Evolutionary conservation across 2,113 vertebrate species (phyloP), one percentile per base, ranked within the genome.

Genomic region (Brevimyrus niger): DNA sequence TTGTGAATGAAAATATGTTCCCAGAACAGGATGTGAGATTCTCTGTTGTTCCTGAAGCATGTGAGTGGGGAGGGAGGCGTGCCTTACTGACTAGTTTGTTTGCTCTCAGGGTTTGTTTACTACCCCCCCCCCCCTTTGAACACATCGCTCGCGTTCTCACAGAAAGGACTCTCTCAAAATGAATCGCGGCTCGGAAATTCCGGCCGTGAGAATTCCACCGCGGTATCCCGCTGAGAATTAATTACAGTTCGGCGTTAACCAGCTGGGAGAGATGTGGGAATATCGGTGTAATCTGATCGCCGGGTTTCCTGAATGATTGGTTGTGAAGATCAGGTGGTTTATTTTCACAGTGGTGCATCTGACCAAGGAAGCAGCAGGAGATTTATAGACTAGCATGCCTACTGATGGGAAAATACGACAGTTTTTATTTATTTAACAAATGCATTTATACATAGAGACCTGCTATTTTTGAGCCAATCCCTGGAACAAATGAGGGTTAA

Each of bases 1-100:
- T 91, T 87, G 91, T 90, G 53, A 91, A 93, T 92, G 94, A 94
- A 82, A 91, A 88, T 90, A 44, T 90, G 93, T 94, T 93, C 94
- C 93, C 93, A 94, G 90, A 92, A 93, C 93, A 69, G 11, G 47
- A 90, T 89, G 84, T 92, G 92, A 90, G 90, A 90, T 19, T 23
- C 89, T 92, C 48, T 47, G 65, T 86, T 73, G 44, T 46, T 55
- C 46, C 13, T 47, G 8, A 21, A 46, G 65, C 90, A 88, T 88
- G 90, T 89, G 47, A 35, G 69, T 48, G 1, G 27, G 2, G 44
- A n/a, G 19, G 8, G 3, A 0, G 19, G 17, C 17, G 9, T 19
- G 21, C 23, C 13, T 19, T 73, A 47, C 58, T 48, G 23, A 48
- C 46, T n/a, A 21, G 2, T 17, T 76, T 27, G 15, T 46, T 73